Conservation (phyloP, 2,797 vertebrate genomes). For the Sebastes hubbsi region DNA sequence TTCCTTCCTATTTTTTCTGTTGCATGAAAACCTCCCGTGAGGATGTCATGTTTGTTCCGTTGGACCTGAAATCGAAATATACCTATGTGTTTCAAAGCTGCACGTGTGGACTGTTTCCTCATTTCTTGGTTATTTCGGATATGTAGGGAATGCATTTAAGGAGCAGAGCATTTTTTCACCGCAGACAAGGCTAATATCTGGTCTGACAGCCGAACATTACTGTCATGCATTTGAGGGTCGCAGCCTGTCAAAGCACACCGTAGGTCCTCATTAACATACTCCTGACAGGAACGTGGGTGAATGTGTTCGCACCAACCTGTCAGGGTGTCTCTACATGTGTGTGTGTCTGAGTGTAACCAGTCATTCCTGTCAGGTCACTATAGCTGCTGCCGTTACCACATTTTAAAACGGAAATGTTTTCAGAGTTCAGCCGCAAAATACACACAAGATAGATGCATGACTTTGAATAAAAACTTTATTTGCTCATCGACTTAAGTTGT, state of each 20-base stretch:
- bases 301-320: background rate
- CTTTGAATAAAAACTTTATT: conserved; percentile 57
- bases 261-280: background rate
- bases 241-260: background rate
- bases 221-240: background rate
- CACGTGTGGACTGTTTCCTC: conserved; percentile 53
- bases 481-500: background rate
- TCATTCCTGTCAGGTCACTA: conserved; percentile 55
- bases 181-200: background rate
- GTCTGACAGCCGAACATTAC: background rate
- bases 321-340: background rate
- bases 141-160: background rate
- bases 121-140: conserved; percentile 2
- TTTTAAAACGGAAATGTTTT: background rate
- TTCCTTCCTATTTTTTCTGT: conserved; percentile 76
- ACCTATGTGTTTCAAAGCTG: conserved; percentile 78
- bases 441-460: rapidly evolving
- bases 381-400: background rate
- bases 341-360: conserved; percentile 41
- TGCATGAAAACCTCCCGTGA: conserved; percentile 84
- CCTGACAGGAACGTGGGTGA: background rate
- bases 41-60: conserved; percentile 79
- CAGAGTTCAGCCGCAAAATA: background rate
- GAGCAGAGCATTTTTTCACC: background rate
- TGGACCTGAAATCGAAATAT: conserved; percentile 78